Conservation (phyloP, 1,140 invertebrate genomes). For the Dreissena polymorpha region DNA sequence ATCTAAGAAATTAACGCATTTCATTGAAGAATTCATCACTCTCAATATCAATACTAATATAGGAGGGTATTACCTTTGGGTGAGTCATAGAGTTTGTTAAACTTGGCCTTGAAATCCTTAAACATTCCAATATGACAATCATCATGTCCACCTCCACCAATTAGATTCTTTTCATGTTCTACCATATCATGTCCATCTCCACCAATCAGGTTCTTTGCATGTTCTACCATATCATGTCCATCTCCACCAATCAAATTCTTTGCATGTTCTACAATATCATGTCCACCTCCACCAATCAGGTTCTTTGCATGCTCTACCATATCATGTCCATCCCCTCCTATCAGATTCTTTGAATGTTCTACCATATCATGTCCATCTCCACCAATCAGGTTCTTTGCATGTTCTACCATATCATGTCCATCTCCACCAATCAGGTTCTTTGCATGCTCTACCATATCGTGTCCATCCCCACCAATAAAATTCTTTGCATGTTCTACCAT, state of each 20-base stretch:
- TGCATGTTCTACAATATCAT: too few species aligned
- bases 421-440: too few species aligned
- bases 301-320: constrained; percentile 24
- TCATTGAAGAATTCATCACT: too few species aligned
- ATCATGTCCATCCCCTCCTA: constrained; percentile 44
- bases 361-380: constrained; percentile 22
- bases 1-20: too few species aligned
- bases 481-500: constrained; percentile 17
- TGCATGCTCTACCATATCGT: constrained; percentile 35
- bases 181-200: constrained; percentile 34
- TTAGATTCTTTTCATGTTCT: constrained; percentile 7
- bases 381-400: too few species aligned
- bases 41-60: too few species aligned
- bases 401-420: too few species aligned
- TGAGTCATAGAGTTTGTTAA: constrained; percentile 85
- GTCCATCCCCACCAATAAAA: constrained; percentile 29
- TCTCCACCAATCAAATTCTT: constrained; percentile 26
- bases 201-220: constrained; percentile 50
- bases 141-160: constrained; percentile 57
- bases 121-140: constrained; percentile 59
- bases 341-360: constrained; percentile 24
- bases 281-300: too few species aligned
- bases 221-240: constrained; percentile 50
- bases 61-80: constrained; percentile 78
- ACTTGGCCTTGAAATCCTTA: constrained; percentile 83